A percentile compares a stretch with the other conserved stretches of the same genome.
Conservation (phyloP, 2,113 vertebrate genomes). For the Hydropotes inermis region DNA sequence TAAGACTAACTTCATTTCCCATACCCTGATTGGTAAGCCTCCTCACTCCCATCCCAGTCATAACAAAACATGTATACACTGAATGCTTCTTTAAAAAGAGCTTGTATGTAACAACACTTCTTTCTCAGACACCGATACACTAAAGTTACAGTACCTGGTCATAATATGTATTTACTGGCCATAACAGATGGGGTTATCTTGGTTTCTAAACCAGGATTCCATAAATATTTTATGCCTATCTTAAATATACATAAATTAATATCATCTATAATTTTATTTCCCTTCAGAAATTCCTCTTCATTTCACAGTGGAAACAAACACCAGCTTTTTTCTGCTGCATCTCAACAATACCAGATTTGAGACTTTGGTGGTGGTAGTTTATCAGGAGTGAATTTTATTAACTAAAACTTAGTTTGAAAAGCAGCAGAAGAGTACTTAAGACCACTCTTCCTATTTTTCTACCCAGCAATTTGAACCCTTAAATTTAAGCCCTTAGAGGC, state of each 20-base stretch:
- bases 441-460: constrained; percentile 4
- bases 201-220: background rate
- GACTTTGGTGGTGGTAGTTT: background rate
- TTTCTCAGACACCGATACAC: background rate
- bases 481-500: background rate
- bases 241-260: too few relatives aligned
- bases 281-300: background rate
- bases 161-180: background rate
- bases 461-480: background rate
- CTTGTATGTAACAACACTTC: background rate
- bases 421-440: background rate
- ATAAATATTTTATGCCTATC: background rate
- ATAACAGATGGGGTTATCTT: background rate
- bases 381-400: constrained; percentile 13
- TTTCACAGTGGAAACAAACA: background rate
- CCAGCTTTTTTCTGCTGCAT: background rate
- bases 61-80: background rate
- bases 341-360: background rate
- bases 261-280: too few relatives aligned
- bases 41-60: background rate
- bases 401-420: constrained; percentile 16
- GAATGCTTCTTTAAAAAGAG: background rate
- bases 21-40: background rate
- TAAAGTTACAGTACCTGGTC: background rate
- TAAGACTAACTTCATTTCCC: background rate